Conservation (phyloP, 2,888 invertebrate genomes). For the Yponomeuta plumbellus region DNA sequence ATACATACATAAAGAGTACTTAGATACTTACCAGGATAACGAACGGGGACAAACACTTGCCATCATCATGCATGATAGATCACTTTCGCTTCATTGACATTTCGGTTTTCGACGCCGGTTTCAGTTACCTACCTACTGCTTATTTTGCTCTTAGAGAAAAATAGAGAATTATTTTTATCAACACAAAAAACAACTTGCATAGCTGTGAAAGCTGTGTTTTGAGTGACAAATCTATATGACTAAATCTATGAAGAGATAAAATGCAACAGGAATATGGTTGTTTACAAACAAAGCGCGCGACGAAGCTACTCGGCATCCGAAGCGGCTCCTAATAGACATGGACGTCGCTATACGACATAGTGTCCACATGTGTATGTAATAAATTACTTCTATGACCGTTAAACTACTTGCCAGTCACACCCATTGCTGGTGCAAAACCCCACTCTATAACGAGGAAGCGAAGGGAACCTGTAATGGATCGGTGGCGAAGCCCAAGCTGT, state of each 20-base stretch:
- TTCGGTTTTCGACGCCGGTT: no score
- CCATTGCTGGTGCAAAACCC: background rate
- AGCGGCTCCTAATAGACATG: slow-evolving; percentile 38
- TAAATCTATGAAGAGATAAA: background rate
- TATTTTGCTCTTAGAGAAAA: no score
- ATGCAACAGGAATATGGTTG: slow-evolving; percentile 31
- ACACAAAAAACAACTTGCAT: background rate
- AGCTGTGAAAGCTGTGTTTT: background rate
- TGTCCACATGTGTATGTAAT: slow-evolving; percentile 12
- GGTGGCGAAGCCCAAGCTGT: background rate
- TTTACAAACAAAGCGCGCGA: slow-evolving; percentile 59
- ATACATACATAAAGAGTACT: no score
- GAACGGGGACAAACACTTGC: no score
- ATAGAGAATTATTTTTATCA: no score
- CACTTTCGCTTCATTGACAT: no score
- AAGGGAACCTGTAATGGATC: slow-evolving; percentile 7
- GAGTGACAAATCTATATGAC: background rate
- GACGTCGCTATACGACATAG: slow-evolving; percentile 46
- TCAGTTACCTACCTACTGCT: no score
- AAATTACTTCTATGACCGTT: slow-evolving; percentile 19
- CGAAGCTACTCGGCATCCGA: slow-evolving; percentile 37
- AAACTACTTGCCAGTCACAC: slow-evolving; percentile 1
- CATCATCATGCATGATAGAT: no score
- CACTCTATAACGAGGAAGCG: slow-evolving; percentile 9
- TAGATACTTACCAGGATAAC: no score